A percentile compares a stretch with the other conserved stretches of the same genome.
phyloP scores from a whole-genome alignment of 2,113 vertebrate genomes.

The Scalopus aquaticus region DNA sequence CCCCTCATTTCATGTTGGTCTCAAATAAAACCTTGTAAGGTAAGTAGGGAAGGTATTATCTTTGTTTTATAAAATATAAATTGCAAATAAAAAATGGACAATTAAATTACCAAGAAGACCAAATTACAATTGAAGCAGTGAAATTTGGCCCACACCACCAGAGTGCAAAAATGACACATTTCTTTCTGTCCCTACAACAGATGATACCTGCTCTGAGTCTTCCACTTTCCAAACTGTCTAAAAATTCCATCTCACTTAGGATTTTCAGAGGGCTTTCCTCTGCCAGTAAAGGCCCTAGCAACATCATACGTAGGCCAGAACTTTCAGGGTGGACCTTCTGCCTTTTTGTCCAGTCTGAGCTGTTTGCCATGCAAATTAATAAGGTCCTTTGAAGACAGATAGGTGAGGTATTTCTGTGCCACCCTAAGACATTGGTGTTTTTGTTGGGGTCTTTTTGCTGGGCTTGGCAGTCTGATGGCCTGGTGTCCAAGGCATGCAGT shows the following conservation, averaged over 20 bases:
- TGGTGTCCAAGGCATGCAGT: neutral
- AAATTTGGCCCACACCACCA: conserved; percentile 8
- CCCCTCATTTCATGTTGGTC: conserved; percentile 25
- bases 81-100: conserved; percentile 39
- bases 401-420: neutral
- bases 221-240: conserved; percentile 20
- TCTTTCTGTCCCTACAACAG: conserved; percentile 21
- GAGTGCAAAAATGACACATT: conserved; percentile 47
- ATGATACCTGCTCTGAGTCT: conserved; percentile 27
- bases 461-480: neutral
- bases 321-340: neutral
- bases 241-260: neutral
- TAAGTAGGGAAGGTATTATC: conserved; percentile 4
- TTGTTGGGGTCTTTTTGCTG: neutral
- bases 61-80: conserved; percentile 55
- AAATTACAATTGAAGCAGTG: conserved; percentile 20
- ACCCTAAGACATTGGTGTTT: neutral
- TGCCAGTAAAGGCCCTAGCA: neutral
- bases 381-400: neutral
- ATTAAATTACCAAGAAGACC: conserved; percentile 18
- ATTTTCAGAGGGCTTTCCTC: neutral
- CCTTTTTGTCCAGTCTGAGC: neutral
- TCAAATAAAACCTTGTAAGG: conserved; percentile 52
- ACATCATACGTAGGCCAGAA: neutral
- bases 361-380: conserved; percentile 31